Evolutionary conservation across 1,140 invertebrate species (phyloP).

Genomic region (Cyclina sinensis): DNA sequence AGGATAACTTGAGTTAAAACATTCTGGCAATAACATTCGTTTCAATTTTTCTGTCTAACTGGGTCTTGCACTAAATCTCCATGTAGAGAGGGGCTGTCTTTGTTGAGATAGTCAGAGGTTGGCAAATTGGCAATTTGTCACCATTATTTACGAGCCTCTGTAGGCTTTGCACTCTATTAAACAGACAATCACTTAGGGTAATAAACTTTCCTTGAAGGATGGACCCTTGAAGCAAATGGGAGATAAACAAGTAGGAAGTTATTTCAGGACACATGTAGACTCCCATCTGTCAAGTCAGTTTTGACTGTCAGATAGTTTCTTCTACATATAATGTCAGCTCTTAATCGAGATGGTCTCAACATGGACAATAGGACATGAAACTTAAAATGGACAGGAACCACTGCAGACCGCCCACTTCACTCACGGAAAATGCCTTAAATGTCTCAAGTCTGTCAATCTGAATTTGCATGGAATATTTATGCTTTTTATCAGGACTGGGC

Average conservation of each 20-base stretch:
- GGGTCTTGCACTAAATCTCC: no score
- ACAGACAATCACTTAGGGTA: neutral
- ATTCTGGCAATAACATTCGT: no score
- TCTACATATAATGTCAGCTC: neutral
- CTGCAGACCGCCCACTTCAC: no score
- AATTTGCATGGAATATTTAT: no score
- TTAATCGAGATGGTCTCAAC: neutral
- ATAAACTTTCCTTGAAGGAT: neutral
- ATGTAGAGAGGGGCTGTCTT: no score
- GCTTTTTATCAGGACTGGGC: no score
- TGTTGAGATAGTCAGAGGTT: neutral
- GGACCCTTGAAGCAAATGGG: neutral
- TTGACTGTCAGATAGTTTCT: neutral
- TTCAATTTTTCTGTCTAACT: no score
- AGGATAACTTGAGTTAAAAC: no score
- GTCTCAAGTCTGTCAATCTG: no score
- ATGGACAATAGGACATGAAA: neutral
- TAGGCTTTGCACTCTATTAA: neutral
- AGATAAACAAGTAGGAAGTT: neutral
- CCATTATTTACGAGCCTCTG: constrained; percentile 4
- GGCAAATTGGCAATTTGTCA: constrained; percentile 26
- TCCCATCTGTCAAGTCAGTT: neutral
- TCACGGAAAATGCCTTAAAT: no score
- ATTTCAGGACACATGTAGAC: neutral
- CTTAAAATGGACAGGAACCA: no score